Conservation (phyloP, 1,140 invertebrate genomes). For the Delia radicum region DNA sequence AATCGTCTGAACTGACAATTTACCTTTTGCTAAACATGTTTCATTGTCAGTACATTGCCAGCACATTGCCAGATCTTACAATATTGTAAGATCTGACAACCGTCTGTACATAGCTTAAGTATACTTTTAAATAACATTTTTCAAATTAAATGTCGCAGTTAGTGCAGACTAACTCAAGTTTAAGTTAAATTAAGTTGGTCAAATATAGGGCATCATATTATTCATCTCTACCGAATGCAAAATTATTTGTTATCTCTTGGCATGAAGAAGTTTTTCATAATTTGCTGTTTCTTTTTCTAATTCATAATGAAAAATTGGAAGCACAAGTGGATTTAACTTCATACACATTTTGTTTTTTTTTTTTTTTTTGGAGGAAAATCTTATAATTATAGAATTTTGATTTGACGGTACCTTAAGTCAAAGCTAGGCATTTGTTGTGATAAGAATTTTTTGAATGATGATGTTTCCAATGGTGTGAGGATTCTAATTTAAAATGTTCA, state of each 20-base stretch:
- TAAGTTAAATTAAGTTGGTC: no score
- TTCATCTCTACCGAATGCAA: background rate
- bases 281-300: background rate
- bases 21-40: no score
- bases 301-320: constrained; percentile 13
- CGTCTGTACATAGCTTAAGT: no score
- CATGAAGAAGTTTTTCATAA: background rate
- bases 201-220: background rate
- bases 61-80: no score
- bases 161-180: no score
- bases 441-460: background rate
- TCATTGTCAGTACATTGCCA: no score
- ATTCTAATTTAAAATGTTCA: constrained; percentile 17
- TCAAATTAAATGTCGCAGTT: no score
- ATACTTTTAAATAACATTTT: no score
- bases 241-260: background rate
- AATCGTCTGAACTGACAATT: no score
- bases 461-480: background rate
- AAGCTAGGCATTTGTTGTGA: background rate
- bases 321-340: constrained; percentile 12
- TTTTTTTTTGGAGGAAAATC: background rate
- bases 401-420: constrained; percentile 17
- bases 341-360: background rate
- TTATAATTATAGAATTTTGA: constrained; percentile 11
- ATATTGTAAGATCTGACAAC: no score